These are phyloP conservation scores for Crotalus viridis DNA, from an alignment of 2,113 vertebrate genomes.

Conservation along the genomic window DNA sequence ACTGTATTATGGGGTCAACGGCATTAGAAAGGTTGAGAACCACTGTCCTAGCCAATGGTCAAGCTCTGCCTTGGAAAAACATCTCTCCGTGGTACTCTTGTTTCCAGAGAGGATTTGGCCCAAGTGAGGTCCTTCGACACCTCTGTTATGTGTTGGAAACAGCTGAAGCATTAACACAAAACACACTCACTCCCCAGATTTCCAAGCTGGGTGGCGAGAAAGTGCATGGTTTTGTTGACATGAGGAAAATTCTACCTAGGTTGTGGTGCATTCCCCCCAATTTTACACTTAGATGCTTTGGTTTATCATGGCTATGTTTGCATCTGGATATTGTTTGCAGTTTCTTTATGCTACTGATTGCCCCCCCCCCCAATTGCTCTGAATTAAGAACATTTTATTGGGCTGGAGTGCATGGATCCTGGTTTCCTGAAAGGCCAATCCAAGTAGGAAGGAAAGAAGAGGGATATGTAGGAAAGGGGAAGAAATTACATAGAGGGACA, in stretches of 20 bases:
- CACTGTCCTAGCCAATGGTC: neutral
- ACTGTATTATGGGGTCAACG: too few relatives aligned
- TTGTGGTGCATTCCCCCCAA: neutral
- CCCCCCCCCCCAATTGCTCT: too few relatives aligned
- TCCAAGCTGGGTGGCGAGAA: neutral
- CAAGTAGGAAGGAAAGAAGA: neutral
- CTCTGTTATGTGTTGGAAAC: neutral
- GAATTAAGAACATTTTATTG: neutral
- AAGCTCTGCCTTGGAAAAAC: neutral
- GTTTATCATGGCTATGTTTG: neutral
- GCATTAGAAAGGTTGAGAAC: too few relatives aligned
- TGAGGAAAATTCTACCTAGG: conserved; percentile 5
- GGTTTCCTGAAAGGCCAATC: neutral
- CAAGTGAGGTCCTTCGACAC: neutral
- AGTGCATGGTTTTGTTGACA: conserved; percentile 40
- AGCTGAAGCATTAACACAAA: neutral
- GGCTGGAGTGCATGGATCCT: neutral
- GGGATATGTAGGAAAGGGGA: neutral
- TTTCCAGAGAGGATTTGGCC: neutral
- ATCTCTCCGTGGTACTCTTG: neutral
- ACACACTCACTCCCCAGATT: neutral
- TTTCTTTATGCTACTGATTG: neutral
- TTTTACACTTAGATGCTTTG: neutral
- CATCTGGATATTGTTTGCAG: neutral
- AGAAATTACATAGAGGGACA: neutral